Base-by-base conservation (phyloP, 2,113 vertebrate genomes). In the Ageneiosus marmoratus region DNA sequence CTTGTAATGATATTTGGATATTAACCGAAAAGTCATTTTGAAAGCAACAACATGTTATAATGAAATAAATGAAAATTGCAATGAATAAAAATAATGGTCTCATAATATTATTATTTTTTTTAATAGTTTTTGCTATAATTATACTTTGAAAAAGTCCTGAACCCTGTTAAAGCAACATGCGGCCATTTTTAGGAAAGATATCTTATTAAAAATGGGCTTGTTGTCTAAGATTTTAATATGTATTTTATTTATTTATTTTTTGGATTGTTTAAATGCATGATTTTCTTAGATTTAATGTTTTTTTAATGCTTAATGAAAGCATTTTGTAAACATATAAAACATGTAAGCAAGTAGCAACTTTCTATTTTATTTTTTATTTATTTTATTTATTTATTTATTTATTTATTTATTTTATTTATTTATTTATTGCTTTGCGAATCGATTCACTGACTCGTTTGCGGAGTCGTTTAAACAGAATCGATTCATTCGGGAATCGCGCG, bases 391-490 rank as follows among this genome's bases (percentile, higher is more conserved):
- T n/a, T n/a, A n/a, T n/a, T n/a, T 12, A 22, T 70, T 11, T 70
- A n/a, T n/a, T n/a, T n/a, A n/a, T n/a, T n/a, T n/a, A n/a, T 8
- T 50, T 37, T 7, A 46, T 46, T 53, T 12, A 29, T 34, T 1
- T 73, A 27, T 27, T 70, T 46, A 3, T 3, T 51, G 24, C 15
- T 20, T 74, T 51, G 46, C 2, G 72, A 74, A 20, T 74, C 48
- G 72, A 51, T 74, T 74, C 72, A 74, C n/a, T 74, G 44, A 74
- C 8, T 51, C n/a, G 8, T 15, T 48, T 48, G n/a, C 9, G 44
- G 72, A 74, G 72, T 74, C 46, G 46, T 74, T 74, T 16, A 51
- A 29, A 32, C 16, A 20, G 72, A 74, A 32, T 50, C 72, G 69
- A 16, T 73, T 73, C 44, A 12, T 16, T 50, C 11, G 1, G 24